A percentile compares a stretch with the other conserved stretches of the same genome.
Conservation (phyloP, 2,888 invertebrate genomes). For the Heliconius ethilla region DNA sequence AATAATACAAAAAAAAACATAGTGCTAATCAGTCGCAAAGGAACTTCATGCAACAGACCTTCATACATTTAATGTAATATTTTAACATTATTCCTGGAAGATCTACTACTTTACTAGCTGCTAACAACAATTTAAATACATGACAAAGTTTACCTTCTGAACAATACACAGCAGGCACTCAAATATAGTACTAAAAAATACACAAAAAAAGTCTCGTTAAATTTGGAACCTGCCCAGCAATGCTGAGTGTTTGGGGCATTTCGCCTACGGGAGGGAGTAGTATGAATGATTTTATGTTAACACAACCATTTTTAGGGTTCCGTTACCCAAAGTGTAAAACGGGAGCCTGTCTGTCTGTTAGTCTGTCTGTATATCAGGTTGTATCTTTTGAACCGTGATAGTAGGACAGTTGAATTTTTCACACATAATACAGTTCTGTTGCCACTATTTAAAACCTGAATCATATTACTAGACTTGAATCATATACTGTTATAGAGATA, state of each 20-base stretch:
- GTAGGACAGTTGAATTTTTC: too few species aligned
- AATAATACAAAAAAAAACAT: not conserved
- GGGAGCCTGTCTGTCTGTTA: too few species aligned
- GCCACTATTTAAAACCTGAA: too few species aligned
- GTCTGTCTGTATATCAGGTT: too few species aligned
- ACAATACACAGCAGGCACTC: constrained; percentile 7
- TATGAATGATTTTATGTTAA: not conserved
- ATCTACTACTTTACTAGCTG: too few species aligned
- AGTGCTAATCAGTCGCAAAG: not conserved
- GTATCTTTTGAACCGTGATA: too few species aligned
- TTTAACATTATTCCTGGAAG: not conserved
- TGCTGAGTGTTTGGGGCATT: constrained; percentile 1
- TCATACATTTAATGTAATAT: not conserved
- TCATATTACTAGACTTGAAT: too few species aligned
- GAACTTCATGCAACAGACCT: not conserved
- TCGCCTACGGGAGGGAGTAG: not conserved
- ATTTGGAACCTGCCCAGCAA: constrained; percentile 24
- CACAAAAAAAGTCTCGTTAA: constrained; percentile 7
- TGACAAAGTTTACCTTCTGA: not conserved
- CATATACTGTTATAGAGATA: too few species aligned
- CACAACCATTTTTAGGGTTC: not conserved
- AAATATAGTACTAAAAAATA: constrained; percentile 1
- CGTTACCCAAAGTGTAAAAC: too few species aligned
- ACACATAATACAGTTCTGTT: too few species aligned
- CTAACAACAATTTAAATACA: too few species aligned